Conservation (phyloP, 1,140 invertebrate species). For the Dreissena polymorpha region DNA sequence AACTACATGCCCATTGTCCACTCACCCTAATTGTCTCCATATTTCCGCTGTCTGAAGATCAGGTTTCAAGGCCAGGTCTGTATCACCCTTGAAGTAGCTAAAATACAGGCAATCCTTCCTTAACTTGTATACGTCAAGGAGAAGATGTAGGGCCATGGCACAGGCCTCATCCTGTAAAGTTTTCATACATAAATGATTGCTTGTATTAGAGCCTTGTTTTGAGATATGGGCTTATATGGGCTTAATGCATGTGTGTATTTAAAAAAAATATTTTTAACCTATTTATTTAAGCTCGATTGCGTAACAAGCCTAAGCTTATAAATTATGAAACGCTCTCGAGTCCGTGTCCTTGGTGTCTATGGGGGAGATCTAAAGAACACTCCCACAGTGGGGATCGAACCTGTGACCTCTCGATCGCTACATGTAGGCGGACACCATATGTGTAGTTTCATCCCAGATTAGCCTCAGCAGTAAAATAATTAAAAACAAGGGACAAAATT, state of each 20-base stretch:
- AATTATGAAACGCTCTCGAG: too few species aligned
- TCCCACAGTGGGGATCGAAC: too few species aligned
- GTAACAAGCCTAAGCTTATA: too few species aligned
- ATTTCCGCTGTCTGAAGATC: conserved; percentile 95
- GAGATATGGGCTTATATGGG: neutral
- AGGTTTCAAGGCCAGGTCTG: conserved; percentile 84
- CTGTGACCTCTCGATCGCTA: too few species aligned
- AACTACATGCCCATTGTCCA: neutral
- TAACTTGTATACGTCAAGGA: conserved; percentile 90
- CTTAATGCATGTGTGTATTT: neutral
- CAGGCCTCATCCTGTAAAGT: conserved; percentile 91
- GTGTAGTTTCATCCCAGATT: too few species aligned
- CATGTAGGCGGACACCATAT: too few species aligned
- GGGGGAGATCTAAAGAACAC: too few species aligned
- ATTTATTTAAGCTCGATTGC: too few species aligned
- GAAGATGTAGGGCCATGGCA: conserved; percentile 91
- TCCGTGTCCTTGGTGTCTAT: too few species aligned
- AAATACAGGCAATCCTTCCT: conserved; percentile 91
- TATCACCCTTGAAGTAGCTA: conserved; percentile 96
- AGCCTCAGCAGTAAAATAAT: too few species aligned
- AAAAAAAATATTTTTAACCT: too few species aligned
- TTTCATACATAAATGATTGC: neutral
- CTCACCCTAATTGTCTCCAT: conserved; percentile 90
- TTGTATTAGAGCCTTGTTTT: neutral
- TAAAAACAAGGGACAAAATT: too few species aligned